Conservation (phyloP, 2,888 invertebrate species). For the Phoronis australis region DNA sequence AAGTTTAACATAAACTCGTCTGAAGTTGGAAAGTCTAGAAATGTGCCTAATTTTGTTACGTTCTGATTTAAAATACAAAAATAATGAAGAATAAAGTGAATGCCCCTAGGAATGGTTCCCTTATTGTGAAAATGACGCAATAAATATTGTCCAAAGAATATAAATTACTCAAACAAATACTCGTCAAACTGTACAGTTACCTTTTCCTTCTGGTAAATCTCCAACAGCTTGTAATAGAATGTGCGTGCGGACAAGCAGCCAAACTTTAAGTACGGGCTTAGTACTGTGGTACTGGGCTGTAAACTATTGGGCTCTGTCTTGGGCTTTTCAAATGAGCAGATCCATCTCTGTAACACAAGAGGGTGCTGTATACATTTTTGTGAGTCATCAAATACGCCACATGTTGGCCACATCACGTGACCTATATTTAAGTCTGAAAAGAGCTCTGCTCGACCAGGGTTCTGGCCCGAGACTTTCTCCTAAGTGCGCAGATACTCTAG, state of each 20-base stretch:
- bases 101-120: too few relatives aligned
- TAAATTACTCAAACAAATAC: too few relatives aligned
- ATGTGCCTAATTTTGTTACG: too few relatives aligned
- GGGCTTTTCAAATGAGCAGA: slow-evolving; percentile 76
- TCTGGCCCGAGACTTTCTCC: too few relatives aligned
- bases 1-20: too few relatives aligned
- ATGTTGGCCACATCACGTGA: not conserved
- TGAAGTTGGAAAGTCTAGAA: too few relatives aligned
- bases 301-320: slow-evolving; percentile 83
- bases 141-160: too few relatives aligned
- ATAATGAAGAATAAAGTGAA: too few relatives aligned
- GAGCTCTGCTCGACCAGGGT: not conserved
- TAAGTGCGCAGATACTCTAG: too few relatives aligned
- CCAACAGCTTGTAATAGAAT: slow-evolving; percentile 74
- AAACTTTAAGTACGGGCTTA: slow-evolving; percentile 79
- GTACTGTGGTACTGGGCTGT: slow-evolving; percentile 74
- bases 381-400: not conserved
- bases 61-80: too few relatives aligned
- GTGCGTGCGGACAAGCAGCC: slow-evolving; percentile 77
- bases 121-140: too few relatives aligned
- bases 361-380: not conserved
- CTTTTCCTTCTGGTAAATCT: slow-evolving; percentile 60
- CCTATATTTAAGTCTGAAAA: not conserved
- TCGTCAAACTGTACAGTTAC: too few relatives aligned
- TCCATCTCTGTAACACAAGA: slow-evolving; percentile 64